Base-by-base conservation (phyloP, 2,888 invertebrate species). In the Oxycera nigricornis region DNA sequence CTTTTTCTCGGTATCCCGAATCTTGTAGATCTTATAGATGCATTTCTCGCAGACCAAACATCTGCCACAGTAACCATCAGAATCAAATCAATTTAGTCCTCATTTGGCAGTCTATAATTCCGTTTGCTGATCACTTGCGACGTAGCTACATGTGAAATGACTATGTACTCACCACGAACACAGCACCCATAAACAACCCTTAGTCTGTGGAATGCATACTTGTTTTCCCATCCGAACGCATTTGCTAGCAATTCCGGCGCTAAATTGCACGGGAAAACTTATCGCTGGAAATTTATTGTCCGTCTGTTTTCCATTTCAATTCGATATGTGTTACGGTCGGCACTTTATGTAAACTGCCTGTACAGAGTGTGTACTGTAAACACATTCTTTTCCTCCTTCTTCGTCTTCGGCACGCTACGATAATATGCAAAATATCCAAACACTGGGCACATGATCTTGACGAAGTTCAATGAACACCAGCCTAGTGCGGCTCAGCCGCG, bases 361-460 rank as follows among this genome's bases (percentile, higher is more conserved):
- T 41, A 14, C 65, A 14, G 41, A 62, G 41, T 41, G 41, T 11
- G 24, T 24, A 55, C 24, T 24, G 14, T 39, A 22, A 20, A 55
- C 17, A 55, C 24, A 24, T 35, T 41, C 24, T 65, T 41, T 65
- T 39, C 65, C 41, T 41, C 61, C 14, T 14, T 65, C 26, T 35
- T 65, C 65, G 24, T 55, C 1, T 55, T 24, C 55, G 50, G 11
- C n/a, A 17, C 17, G 22, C 24, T 65, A 41, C 41, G 65, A 41
- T 62, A 35, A 62, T 65, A 65, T 65, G 65, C 65, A 65, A 65
- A 65, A 41, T 65, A 65, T 65, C 65, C 39, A 65, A 65, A 65
- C 65, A 41, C 39, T 24, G 24, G 22, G 20, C 11, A 65, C 41
- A 41, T 41, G 65, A 65, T 65, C 65, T 65, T 65, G 65, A 65